Evolutionary conservation across 2,113 vertebrate genomes (phyloP).

Genomic region (Tetrao urogallus): DNA sequence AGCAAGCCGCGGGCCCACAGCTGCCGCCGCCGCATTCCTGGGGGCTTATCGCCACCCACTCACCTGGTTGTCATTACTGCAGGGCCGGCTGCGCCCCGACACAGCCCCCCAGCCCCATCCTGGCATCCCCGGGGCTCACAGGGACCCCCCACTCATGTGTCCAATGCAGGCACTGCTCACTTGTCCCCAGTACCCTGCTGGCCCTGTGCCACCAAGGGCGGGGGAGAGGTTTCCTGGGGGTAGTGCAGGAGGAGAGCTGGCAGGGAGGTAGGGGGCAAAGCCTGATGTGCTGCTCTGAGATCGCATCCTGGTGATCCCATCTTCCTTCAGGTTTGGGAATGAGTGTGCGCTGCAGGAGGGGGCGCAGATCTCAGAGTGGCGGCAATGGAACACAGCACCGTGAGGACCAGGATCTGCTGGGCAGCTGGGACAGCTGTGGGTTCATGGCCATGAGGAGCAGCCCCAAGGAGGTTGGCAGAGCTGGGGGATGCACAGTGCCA

Average conservation of each 20-base stretch:
- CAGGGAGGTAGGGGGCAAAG: background rate
- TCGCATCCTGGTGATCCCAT: background rate
- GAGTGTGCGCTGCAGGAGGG: background rate
- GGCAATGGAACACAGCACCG: no score
- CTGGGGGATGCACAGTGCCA: background rate
- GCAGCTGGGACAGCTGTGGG: background rate
- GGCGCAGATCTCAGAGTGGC: background rate
- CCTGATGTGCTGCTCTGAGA: background rate
- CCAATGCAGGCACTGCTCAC: fast-evolving
- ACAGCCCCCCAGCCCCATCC: background rate
- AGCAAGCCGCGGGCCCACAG: background rate
- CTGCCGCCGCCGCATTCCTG: constrained; percentile 54
- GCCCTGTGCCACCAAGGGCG: background rate
- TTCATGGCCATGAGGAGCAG: background rate
- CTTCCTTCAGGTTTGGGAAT: fast-evolving
- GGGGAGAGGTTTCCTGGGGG: background rate
- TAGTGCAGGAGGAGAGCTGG: background rate
- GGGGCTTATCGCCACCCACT: constrained; percentile 18
- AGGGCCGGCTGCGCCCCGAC: fast-evolving
- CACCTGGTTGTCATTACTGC: constrained; percentile 58
- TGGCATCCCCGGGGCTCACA: background rate
- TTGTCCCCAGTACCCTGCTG: fast-evolving
- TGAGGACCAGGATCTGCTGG: background rate
- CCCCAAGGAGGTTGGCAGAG: background rate
- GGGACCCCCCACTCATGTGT: background rate